Evolutionary conservation across 2,888 invertebrate species (phyloP).

Genomic region (Himalopsyche kuldschensis): DNA sequence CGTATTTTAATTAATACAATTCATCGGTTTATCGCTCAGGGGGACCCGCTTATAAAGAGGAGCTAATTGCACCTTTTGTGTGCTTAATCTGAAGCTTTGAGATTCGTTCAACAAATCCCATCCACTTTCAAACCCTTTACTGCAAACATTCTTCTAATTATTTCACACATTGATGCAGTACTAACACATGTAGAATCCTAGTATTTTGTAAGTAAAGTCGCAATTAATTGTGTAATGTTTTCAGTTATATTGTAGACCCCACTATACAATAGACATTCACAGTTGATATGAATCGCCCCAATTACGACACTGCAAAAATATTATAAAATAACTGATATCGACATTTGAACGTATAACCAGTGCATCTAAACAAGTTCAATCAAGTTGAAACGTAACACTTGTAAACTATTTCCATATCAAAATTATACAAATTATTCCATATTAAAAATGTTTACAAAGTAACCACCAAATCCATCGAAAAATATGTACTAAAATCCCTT

Average conservation of each 20-base stretch:
- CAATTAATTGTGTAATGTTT: no score
- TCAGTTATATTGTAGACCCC: no score
- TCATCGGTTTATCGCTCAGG: background rate
- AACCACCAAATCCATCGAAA: no score
- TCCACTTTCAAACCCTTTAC: no score
- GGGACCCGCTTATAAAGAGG: background rate
- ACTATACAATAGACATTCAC: no score
- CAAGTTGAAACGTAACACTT: background rate
- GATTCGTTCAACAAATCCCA: background rate
- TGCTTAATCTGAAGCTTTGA: background rate
- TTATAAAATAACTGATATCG: background rate
- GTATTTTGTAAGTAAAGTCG: no score
- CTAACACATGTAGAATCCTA: no score
- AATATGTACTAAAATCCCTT: no score
- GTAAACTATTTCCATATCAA: background rate
- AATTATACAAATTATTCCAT: no score
- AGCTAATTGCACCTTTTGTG: background rate
- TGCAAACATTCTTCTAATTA: no score
- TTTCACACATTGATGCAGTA: no score
- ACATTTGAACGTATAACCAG: background rate
- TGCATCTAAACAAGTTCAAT: background rate
- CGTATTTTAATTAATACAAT: background rate
- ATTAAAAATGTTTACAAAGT: no score
- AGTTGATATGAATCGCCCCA: background rate
- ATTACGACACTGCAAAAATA: background rate